Conservation (phyloP, 2,797 vertebrate genomes). For the Hylomyscus alleni region DNA sequence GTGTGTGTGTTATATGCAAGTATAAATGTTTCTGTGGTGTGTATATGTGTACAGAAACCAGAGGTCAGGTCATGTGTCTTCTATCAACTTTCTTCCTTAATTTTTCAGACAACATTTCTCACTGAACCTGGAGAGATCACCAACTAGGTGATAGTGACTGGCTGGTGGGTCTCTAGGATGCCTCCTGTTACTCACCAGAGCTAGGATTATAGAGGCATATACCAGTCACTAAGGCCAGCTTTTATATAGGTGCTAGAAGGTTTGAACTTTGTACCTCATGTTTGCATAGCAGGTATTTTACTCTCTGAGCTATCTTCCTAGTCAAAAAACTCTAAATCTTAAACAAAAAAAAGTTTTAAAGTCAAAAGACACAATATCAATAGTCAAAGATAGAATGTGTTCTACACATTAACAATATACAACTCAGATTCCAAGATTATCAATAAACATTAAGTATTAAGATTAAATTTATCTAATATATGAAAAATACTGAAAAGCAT, state of each 20-base stretch:
- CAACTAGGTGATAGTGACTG: background rate
- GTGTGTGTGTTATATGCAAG: background rate
- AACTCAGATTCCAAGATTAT: background rate
- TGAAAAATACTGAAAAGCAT: conserved; percentile 16
- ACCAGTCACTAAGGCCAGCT: background rate
- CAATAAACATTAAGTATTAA: background rate
- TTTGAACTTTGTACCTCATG: background rate
- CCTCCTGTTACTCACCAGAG: background rate
- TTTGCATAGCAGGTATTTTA: background rate
- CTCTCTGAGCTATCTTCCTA: background rate
- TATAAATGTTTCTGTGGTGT: background rate
- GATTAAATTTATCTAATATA: background rate
- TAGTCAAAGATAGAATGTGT: conserved; percentile 1
- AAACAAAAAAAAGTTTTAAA: background rate
- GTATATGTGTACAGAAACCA: background rate
- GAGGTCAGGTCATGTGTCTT: background rate
- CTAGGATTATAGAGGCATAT: background rate
- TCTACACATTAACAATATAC: background rate
- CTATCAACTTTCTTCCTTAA: background rate
- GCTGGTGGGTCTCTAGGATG: no score
- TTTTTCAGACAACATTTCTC: background rate
- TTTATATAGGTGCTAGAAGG: background rate
- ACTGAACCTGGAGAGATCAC: background rate
- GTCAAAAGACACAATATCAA: background rate
- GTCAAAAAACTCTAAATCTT: background rate